Conservation (phyloP, 2,888 invertebrate species). For the Nycteola revayana region DNA sequence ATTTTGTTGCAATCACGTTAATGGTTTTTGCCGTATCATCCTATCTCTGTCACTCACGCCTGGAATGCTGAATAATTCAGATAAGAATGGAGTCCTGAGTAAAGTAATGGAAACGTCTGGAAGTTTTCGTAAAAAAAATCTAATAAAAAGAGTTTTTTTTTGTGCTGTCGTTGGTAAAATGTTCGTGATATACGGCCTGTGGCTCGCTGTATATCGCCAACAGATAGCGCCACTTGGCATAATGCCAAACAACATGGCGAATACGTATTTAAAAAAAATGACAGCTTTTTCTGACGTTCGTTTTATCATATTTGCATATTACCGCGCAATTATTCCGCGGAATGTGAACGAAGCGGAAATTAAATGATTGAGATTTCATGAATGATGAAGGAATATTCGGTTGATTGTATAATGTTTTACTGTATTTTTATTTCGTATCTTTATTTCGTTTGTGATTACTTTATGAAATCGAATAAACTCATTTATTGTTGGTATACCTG, state of each 20-base stretch:
- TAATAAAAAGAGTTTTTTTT: constrained; percentile 39
- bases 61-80: constrained; percentile 54
- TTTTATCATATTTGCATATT: constrained; percentile 12
- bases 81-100: constrained; percentile 40
- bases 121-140: constrained; percentile 45
- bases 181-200: constrained; percentile 36
- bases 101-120: constrained; percentile 53
- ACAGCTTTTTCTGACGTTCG: constrained; percentile 14
- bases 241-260: constrained; percentile 52
- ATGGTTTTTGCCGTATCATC: constrained; percentile 46
- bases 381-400: no score
- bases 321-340: constrained; percentile 17
- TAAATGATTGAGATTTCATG: constrained; percentile 14
- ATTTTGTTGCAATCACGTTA: constrained; percentile 50
- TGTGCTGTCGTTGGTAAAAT: constrained; percentile 42
- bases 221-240: constrained; percentile 53
- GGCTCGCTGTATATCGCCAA: constrained; percentile 31
- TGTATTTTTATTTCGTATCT: no score
- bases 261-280: constrained; percentile 46
- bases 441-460: no score
- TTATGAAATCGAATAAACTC: no score
- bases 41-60: constrained; percentile 41
- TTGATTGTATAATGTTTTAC: no score
- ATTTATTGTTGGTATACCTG: no score
- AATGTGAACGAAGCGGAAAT: constrained; percentile 17